Percentiles rank a stretch among this genome's conserved stretches.
These are phyloP conservation scores for Latheticus oryzae DNA, from an alignment of 2,888 invertebrate species.

Conservation along the genomic window DNA sequence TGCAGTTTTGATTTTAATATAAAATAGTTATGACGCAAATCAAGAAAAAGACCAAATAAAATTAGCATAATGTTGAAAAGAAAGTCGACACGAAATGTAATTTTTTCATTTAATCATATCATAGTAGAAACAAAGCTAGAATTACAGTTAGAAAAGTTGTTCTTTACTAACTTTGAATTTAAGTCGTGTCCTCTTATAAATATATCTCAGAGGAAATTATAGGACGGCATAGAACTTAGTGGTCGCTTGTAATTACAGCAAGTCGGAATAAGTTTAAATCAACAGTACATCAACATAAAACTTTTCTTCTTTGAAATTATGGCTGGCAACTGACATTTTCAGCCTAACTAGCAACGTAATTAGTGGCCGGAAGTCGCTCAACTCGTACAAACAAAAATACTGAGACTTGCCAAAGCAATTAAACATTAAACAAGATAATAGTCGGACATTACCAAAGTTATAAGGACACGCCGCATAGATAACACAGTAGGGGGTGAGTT, in stretches of 20 bases:
- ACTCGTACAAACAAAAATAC: constrained; percentile 47
- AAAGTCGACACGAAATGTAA: too few species aligned
- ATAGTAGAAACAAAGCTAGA: too few species aligned
- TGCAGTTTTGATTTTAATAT: too few species aligned
- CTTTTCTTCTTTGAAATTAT: constrained; percentile 41
- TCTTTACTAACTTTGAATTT: too few species aligned
- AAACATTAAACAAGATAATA: constrained; percentile 57
- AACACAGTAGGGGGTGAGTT: constrained; percentile 29
- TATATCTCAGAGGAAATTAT: constrained; percentile 26
- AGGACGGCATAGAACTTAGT: constrained; percentile 17
- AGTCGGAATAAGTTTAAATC: constrained; percentile 36
- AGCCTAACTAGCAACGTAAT: constrained; percentile 52
- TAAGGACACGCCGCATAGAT: constrained; percentile 38
- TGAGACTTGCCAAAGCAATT: constrained; percentile 51
- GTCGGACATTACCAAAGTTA: constrained; percentile 43
- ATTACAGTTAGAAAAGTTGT: too few species aligned
- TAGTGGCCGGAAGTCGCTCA: constrained; percentile 53
- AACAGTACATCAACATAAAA: constrained; percentile 35
- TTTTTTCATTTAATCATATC: too few species aligned
- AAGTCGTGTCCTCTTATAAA: constrained; percentile 15
- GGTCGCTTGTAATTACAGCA: constrained; percentile 28
- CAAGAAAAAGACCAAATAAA: too few species aligned
- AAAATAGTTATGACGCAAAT: too few species aligned
- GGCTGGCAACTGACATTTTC: constrained; percentile 45
- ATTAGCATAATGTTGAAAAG: too few species aligned